These are phyloP conservation scores for Carposina sasakii DNA, from an alignment of 1,140 invertebrate species.

Conservation along the genomic window DNA sequence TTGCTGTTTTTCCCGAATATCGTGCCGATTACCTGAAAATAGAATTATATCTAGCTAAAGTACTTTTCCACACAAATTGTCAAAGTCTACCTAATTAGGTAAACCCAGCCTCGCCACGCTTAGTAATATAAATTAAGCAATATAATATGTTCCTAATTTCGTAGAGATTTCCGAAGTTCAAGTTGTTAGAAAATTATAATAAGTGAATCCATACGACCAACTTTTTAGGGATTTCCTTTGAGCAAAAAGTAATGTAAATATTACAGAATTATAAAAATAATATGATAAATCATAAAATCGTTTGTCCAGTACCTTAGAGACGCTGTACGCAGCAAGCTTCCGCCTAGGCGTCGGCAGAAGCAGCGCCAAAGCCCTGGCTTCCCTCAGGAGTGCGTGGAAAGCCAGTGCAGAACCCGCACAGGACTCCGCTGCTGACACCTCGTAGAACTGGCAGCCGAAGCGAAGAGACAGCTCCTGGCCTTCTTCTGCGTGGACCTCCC, in stretches of 20 bases:
- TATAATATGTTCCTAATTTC: no score
- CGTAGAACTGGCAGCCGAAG: constrained; percentile 86
- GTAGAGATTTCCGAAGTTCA: no score
- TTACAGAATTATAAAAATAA: no score
- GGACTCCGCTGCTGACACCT: constrained; percentile 85
- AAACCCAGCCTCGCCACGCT: no score
- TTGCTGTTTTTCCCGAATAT: constrained; percentile 85
- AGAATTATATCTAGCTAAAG: no score
- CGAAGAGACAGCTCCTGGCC: constrained; percentile 83
- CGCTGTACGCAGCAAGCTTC: constrained; percentile 81
- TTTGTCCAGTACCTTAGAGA: constrained; percentile 75
- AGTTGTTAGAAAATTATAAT: no score
- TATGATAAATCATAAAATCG: constrained; percentile 1
- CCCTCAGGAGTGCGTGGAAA: constrained; percentile 80
- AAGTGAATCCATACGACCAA: no score
- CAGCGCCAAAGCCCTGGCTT: constrained; percentile 79
- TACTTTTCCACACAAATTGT: no score
- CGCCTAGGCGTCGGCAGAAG: constrained; percentile 77
- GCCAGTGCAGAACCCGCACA: constrained; percentile 81
- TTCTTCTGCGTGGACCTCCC: constrained; percentile 82
- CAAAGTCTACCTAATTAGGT: no score
- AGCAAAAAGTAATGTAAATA: no score
- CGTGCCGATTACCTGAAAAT: constrained; percentile 78
- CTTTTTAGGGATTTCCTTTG: no score
- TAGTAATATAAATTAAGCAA: no score